Evolutionary conservation across 1,140 invertebrate species (phyloP).

Genomic region (Rhagoletis pomonella): DNA sequence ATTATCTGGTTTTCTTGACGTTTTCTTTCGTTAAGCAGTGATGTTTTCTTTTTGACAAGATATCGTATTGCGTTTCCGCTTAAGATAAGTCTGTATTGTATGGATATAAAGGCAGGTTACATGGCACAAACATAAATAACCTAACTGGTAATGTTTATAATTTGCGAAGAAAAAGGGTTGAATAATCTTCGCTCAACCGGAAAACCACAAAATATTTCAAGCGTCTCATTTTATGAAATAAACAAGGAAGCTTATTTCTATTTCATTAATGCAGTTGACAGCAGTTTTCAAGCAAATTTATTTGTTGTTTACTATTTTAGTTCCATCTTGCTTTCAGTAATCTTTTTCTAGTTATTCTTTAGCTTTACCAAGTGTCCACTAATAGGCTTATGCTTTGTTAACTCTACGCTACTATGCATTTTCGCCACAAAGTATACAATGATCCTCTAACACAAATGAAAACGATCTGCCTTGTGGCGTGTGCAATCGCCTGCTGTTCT

Average conservation of each 20-base stretch:
- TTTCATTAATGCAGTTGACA: background rate
- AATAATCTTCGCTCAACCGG: constrained; percentile 3
- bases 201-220: constrained; percentile 17
- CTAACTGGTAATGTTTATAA: background rate
- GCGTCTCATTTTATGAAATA: background rate
- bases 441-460: background rate
- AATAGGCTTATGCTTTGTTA: background rate
- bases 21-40: constrained; percentile 11
- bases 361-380: background rate
- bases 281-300: background rate
- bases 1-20: background rate
- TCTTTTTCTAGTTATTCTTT: background rate
- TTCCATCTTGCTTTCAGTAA: too few relatives aligned
- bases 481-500: background rate
- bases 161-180: background rate
- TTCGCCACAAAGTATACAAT: background rate
- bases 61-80: constrained; percentile 19
- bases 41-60: background rate
- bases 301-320: background rate
- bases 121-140: background rate
- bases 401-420: too few relatives aligned
- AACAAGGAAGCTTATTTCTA: background rate
- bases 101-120: too few relatives aligned
- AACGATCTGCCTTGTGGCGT: background rate
- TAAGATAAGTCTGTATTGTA: background rate